phyloP scores from a whole-genome alignment of 2,113 vertebrate species.

The Helogale parvula region DNA sequence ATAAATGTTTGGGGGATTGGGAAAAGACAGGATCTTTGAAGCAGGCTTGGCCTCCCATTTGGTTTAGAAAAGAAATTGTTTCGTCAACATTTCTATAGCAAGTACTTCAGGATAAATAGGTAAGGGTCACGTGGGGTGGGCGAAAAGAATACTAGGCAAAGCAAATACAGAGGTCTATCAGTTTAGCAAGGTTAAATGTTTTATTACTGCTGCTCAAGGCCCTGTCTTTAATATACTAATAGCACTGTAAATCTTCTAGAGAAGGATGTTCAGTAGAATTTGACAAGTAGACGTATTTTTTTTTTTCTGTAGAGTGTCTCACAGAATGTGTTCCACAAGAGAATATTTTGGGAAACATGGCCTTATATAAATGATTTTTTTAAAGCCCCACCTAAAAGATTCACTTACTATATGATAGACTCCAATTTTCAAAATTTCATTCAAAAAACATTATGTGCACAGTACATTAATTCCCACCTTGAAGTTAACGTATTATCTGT shows the following conservation, averaged over 20 bases:
- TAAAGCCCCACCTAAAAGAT: neutral
- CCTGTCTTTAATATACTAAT: neutral
- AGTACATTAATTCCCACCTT: neutral
- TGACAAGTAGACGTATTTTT: neutral
- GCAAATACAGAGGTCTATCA: neutral
- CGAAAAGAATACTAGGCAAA: neutral
- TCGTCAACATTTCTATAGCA: neutral
- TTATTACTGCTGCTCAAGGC: neutral
- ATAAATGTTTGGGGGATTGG: neutral
- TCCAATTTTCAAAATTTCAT: conserved; percentile 24
- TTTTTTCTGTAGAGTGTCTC: neutral
- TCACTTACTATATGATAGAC: neutral
- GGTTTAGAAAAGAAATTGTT: neutral
- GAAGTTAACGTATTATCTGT: conserved; percentile 18
- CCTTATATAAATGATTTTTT: neutral
- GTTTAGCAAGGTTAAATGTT: neutral
- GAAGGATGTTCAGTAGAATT: neutral
- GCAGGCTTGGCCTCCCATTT: neutral
- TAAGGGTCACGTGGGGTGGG: neutral
- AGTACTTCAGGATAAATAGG: neutral
- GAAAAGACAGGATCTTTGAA: neutral
- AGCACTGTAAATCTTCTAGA: neutral
- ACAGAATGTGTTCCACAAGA: neutral
- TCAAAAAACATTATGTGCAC: neutral
- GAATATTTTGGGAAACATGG: neutral